Conservation (phyloP, 2,797 vertebrate species). For the Lithobates sylvaticus region DNA sequence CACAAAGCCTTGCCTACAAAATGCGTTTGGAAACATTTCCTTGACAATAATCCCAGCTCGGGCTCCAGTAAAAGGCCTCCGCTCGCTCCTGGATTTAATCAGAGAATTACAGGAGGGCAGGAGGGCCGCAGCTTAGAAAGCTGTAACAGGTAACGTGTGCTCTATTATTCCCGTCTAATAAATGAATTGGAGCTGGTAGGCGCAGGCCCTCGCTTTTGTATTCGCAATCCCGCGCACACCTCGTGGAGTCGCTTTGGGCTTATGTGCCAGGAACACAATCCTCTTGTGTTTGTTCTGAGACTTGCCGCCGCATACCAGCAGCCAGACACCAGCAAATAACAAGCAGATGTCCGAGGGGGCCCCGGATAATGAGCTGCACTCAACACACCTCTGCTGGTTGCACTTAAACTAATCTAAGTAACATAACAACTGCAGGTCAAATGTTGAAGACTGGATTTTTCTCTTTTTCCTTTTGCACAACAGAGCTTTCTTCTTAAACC, state of each 20-base stretch:
- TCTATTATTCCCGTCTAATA: conserved; percentile 25
- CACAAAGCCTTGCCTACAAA: not conserved
- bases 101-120: not conserved
- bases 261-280: conserved; percentile 47
- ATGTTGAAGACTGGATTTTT: conserved; percentile 70
- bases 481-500: conserved; percentile 71
- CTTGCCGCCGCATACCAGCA: conserved; percentile 54
- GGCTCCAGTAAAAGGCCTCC: not conserved
- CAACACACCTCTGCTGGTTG: conserved; percentile 61
- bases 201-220: conserved; percentile 15
- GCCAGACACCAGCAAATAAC: conserved; percentile 57
- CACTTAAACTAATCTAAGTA: conserved; percentile 67
- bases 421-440: conserved; percentile 73
- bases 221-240: conserved; percentile 21
- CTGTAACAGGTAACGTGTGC: conserved; percentile 17
- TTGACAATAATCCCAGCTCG: not conserved
- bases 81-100: not conserved
- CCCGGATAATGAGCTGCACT: conserved; percentile 50
- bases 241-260: conserved; percentile 42
- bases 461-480: conserved; percentile 52
- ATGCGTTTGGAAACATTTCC: not conserved
- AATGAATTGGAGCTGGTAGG: not conserved
- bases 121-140: too few relatives aligned
- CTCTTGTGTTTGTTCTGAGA: conserved; percentile 56
- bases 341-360: conserved; percentile 54